Percentiles rank a stretch among this genome's conserved stretches.
These are phyloP conservation scores for Bursaphelenchus mucronatus DNA, from an alignment of 1,140 invertebrate genomes.

Conservation along the genomic window DNA sequence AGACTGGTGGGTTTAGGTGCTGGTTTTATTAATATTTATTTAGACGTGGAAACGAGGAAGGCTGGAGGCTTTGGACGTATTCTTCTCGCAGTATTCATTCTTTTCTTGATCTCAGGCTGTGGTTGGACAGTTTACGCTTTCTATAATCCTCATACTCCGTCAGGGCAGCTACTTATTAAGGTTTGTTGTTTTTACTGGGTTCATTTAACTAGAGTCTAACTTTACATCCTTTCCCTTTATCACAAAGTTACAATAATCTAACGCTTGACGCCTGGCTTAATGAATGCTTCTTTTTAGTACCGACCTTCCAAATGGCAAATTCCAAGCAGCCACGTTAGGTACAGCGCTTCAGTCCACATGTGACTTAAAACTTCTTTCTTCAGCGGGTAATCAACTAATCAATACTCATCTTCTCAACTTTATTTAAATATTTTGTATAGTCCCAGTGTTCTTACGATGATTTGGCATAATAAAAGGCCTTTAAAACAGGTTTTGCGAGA, in stretches of 20 bases:
- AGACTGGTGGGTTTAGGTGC: neutral
- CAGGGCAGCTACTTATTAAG: constrained; percentile 91
- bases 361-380: constrained; percentile 21
- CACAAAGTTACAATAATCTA: neutral
- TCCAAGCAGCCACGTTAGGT: constrained; percentile 61
- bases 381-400: neutral
- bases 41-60: constrained; percentile 21
- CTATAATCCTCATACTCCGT: constrained; percentile 84
- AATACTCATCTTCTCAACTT: neutral
- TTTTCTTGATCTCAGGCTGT: constrained; percentile 67
- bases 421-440: constrained; percentile 13
- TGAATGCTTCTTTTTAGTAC: constrained; percentile 69
- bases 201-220: neutral
- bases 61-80: constrained; percentile 61
- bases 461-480: neutral
- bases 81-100: constrained; percentile 69
- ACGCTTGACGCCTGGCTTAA: neutral
- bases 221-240: constrained; percentile 18
- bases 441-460: constrained; percentile 15
- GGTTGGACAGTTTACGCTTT: constrained; percentile 87
- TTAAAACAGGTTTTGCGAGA: no score
- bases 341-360: constrained; percentile 56
- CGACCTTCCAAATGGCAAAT: constrained; percentile 87
- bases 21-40: constrained; percentile 14
- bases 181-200: constrained; percentile 65